Evolutionary conservation across 2,113 vertebrate genomes (phyloP).

Genomic region (Promerops cafer): DNA sequence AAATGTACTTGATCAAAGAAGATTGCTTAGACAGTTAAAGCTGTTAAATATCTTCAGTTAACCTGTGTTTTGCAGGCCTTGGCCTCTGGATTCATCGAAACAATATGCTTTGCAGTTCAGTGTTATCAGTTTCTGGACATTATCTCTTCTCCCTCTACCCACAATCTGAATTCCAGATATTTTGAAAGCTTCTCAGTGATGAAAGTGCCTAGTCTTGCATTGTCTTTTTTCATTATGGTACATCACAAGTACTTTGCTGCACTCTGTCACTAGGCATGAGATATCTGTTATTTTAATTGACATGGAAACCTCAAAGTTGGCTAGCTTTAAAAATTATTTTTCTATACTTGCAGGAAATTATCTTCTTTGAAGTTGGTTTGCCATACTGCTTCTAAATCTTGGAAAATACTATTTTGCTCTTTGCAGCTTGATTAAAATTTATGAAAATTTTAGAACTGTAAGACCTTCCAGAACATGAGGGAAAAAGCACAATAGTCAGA

Average conservation of each 20-base stretch:
- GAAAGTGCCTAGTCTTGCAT: rapidly evolving
- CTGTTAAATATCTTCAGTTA: not conserved
- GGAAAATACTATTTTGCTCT: not conserved
- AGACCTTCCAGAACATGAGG: not conserved
- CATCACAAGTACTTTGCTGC: not conserved
- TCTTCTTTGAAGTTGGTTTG: not conserved
- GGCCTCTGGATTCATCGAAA: not conserved
- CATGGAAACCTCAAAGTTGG: not conserved
- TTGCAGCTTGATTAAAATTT: not conserved
- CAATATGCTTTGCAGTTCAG: not conserved
- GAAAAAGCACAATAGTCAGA: not conserved
- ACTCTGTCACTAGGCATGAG: not conserved
- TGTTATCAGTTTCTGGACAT: not conserved
- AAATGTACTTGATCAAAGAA: not conserved
- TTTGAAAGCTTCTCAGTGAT: not conserved
- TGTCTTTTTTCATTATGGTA: not conserved
- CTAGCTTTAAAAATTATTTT: not conserved
- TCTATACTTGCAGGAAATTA: not conserved
- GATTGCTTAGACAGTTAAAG: not conserved
- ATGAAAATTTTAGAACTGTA: not conserved
- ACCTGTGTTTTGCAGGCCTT: not conserved
- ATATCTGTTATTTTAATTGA: not conserved
- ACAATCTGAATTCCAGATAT: not conserved
- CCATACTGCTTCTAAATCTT: not conserved
- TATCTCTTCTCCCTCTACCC: not conserved